Evolutionary conservation across 2,888 invertebrate species (phyloP).

Genomic region (Sinohyriopsis cumingii): DNA sequence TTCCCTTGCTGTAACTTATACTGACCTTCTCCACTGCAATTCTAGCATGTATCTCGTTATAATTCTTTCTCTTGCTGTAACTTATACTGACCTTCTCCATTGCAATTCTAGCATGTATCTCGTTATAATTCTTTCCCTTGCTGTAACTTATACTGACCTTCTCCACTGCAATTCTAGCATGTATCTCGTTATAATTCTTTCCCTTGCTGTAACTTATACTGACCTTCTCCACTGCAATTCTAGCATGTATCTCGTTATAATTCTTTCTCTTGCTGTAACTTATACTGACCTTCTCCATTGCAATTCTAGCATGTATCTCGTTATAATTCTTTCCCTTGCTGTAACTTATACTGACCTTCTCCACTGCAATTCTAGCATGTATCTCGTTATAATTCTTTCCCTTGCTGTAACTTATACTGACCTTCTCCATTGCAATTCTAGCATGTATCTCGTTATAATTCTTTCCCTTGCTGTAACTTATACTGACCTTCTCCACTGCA

Average conservation of each 20-base stretch:
- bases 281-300: slow-evolving; percentile 85
- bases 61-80: too few relatives aligned
- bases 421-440: slow-evolving; percentile 94
- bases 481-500: slow-evolving; percentile 86
- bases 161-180: slow-evolving; percentile 97
- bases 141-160: slow-evolving; percentile 75
- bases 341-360: slow-evolving; percentile 77
- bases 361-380: slow-evolving; percentile 96
- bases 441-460: slow-evolving; percentile 99
- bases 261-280: too few relatives aligned
- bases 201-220: slow-evolving; percentile 11
- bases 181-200: too few relatives aligned
- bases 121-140: too few relatives aligned
- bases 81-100: slow-evolving; percentile 82
- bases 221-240: slow-evolving; percentile 93
- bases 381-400: too few relatives aligned
- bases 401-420: slow-evolving; percentile 33
- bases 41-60: slow-evolving; percentile 98
- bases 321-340: too few relatives aligned
- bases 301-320: slow-evolving; percentile 98
- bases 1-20: too few relatives aligned
- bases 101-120: slow-evolving; percentile 98
- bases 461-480: too few relatives aligned
- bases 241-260: slow-evolving; percentile 99
- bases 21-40: slow-evolving; percentile 91